Base-by-base conservation (phyloP, 2,888 invertebrate species). In the Eremobia ochroleuca region DNA sequence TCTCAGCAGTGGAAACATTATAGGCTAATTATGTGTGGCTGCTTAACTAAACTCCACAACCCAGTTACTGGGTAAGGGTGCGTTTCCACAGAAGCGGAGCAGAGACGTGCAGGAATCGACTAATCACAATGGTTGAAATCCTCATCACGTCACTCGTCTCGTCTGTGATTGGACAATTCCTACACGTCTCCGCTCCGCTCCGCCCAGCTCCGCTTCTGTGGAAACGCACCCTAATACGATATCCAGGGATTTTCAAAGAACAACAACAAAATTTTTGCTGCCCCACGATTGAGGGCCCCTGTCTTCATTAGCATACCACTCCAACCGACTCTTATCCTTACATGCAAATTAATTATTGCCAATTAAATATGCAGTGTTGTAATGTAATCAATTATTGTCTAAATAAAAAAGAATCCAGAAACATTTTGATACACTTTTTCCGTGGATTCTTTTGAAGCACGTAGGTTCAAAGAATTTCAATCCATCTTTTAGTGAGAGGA, bases 291-390 rank as follows among this genome's bases (percentile, higher is more conserved):
- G 69, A 52, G 15, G 9, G 52, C 1, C 61, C 9, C 69, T 28
- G 61, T 0, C 69, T 68, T 28, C 25, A 77, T 77, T 77, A 43
- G 15, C 77, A 77, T 77, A 69, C 66, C 67, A 28, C 5, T 21
- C 15, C 66, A 59, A 15, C 18, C 9, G 1, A 31, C n/a, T 37
- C 9, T 3, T 21, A 25, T n/a, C 66, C 49, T 61, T 76, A 77
- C 11, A 77, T 69, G 77, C 61, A 77, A 68, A 76, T 76, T 52
- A 77, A 76, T 77, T 18, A 77, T 40, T 25, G 52, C 49, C 43
- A 76, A 76, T 76, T 77, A n/a, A n/a, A n/a, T 18, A 61, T 77
- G 31, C 69, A 52, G 76, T 61, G 77, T 76, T 61, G 77, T 76
- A 76, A 77, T 43, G 76, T 40, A 76, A 76, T 77, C 31, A 77